phyloP scores from a whole-genome alignment of 1,140 invertebrate species.

The Drosophila truncata region DNA sequence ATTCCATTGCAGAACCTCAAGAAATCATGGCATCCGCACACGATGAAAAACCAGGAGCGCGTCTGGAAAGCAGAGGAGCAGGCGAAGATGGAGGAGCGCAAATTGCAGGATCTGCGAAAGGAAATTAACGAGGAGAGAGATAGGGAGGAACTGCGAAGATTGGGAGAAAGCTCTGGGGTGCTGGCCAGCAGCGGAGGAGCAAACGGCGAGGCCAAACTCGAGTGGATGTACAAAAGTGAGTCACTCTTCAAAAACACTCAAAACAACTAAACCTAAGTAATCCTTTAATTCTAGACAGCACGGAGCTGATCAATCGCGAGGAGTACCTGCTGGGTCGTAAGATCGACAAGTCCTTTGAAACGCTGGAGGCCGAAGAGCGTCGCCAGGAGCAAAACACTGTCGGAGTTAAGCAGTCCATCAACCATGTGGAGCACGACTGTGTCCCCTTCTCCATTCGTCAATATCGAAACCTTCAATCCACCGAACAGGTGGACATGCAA shows the following conservation, averaged over 20 bases:
- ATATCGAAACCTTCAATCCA: constrained; percentile 73
- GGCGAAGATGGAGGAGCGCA: constrained; percentile 89
- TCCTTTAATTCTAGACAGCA: constrained; percentile 45
- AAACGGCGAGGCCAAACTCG: constrained; percentile 88
- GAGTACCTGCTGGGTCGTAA: constrained; percentile 95
- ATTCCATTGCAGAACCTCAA: constrained; percentile 88
- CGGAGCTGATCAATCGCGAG: constrained; percentile 89
- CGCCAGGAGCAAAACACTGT: constrained; percentile 84
- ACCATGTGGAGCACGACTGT: constrained; percentile 91
- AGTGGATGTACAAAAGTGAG: constrained; percentile 96
- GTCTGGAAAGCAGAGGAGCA: constrained; percentile 93
- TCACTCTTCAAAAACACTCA: not conserved
- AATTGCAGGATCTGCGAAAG: constrained; percentile 89
- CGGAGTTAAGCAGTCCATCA: constrained; percentile 86
- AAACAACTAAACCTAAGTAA: not conserved
- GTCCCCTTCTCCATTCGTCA: constrained; percentile 90
- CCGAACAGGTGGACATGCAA: constrained; percentile 91
- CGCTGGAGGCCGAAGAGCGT: constrained; percentile 88
- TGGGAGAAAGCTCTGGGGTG: constrained; percentile 87
- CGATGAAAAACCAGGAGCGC: constrained; percentile 91
- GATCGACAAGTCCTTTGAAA: constrained; percentile 94
- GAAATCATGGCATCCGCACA: constrained; percentile 93
- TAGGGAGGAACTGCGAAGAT: constrained; percentile 88
- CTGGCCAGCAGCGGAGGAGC: constrained; percentile 85
- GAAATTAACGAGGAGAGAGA: constrained; percentile 90